Evolutionary conservation across 2,113 vertebrate genomes (phyloP), one percentile per base, ranked within the genome.

Genomic region (Aegithalos caudatus): DNA sequence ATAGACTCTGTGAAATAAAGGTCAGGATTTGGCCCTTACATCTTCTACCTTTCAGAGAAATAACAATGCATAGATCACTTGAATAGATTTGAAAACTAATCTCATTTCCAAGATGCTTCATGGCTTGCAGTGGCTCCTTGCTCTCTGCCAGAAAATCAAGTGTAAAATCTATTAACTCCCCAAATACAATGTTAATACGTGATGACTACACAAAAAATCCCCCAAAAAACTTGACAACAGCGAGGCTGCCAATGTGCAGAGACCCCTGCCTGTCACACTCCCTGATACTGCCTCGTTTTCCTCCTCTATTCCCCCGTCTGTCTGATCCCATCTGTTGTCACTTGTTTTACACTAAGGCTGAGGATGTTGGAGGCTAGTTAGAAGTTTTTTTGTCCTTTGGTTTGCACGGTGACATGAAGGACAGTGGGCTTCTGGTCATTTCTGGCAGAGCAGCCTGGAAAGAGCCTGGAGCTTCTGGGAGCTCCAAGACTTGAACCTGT

Each of bases 321-420:
- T 82, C 86, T 95, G 77, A 78, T 71, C 61, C 96, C 96, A 96
- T 97, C 96, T 97, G 94, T 90, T 88, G 64, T 91, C 21, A 3
- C 91, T 92, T 85, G 44, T n/a, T 89, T 89, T 87, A 87, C 53
- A 48, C 77, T 71, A n/a, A n/a, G 65, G 21, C 77, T 92, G 69
- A 12, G 74, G 91, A 40, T 66, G 70, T 94, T 81, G 37, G 82
- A 86, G 67, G 64, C 35, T 57, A 45, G 54, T 35, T 81, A 67
- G 64, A 83, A 80, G 82, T 3, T 33, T 45, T 79, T 67, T 69
- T 86, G 56, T 91, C 77, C 57, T 71, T 84, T 87, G 69, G 40
- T 89, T 89, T 87, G 47, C 51, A 23, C 1, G 7, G 33, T 67
- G 56, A 58, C 6, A 1, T 15, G 88, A 77, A 80, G 86, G 47